Conservation (phyloP, 2,888 invertebrate genomes). For the Cataglyphis albicans region DNA sequence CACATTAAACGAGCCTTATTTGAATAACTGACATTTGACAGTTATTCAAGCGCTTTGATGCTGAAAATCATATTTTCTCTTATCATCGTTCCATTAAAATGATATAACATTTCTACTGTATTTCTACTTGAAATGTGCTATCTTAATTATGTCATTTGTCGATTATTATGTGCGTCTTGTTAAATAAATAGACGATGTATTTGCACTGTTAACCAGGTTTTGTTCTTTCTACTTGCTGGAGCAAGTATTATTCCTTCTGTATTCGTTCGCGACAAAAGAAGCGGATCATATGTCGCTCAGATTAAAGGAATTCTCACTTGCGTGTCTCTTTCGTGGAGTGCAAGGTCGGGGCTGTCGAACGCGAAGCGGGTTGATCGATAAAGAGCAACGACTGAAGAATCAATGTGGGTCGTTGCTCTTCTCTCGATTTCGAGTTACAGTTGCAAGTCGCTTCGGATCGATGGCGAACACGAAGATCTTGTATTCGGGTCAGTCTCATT, state of each 20-base stretch:
- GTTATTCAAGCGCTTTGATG: too few species aligned
- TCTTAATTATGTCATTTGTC: background rate
- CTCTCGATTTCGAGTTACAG: conserved; percentile 55
- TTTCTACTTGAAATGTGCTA: background rate
- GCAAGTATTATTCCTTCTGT: conserved; percentile 15
- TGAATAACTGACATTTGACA: too few species aligned
- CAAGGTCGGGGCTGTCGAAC: conserved; percentile 69
- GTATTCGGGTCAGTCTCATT: conserved; percentile 76
- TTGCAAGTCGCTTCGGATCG: conserved; percentile 62
- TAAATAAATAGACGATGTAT: background rate
- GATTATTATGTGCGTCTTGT: background rate
- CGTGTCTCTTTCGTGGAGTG: conserved; percentile 50
- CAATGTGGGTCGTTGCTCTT: conserved; percentile 73
- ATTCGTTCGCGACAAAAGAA: conserved; percentile 9
- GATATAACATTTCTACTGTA: background rate
- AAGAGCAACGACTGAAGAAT: conserved; percentile 72
- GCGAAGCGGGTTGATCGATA: conserved; percentile 73
- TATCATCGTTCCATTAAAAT: too few species aligned
- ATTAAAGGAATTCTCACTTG: conserved; percentile 34
- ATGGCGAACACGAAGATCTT: conserved; percentile 60
- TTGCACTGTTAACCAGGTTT: background rate
- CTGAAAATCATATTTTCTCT: too few species aligned
- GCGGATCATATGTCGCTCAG: conserved; percentile 31
- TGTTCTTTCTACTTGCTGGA: background rate
- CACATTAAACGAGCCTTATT: too few species aligned